Evolutionary conservation across 1,140 invertebrate genomes (phyloP), one percentile per base, ranked within the genome.

Genomic region (Leptinotarsa texana): DNA sequence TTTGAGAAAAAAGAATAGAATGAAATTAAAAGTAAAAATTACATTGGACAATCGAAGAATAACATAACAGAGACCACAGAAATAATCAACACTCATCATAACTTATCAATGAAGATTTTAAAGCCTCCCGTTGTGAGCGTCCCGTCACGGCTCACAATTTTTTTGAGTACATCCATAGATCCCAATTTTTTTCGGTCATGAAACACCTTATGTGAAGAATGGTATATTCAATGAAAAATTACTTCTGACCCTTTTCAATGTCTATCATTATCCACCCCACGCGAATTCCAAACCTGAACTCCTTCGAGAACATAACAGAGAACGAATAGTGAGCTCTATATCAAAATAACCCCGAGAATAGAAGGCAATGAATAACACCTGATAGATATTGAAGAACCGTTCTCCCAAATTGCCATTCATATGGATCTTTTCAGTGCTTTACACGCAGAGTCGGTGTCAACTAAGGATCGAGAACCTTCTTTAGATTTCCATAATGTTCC

Each of bases 311-410:
- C 51, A 57, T 57, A 57, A 17, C 51, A 17, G 13, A 57, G 51
- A 57, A 57, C n/a, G 51, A 18, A 57, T 57, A n/a, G 51, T 57
- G n/a, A 15, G 51, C 51, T 17, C 51, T 57, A 15, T 6, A 57
- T 57, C 51, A 17, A 17, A 18, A 57, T 17, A 57, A 57, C 51
- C 33, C 33, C 8, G 8, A 42, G 33, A 18, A 57, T 57, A 57
- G 51, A 15, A 17, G 4, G 51, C 51, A 57, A 57, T 57, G 51
- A 57, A 57, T 57, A 57, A 57, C n/a, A 18, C 51, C 51, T 57
- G 51, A 57, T 57, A 57, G 51, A 57, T 57, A 57, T 57, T 57
- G 51, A 18, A 57, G 51, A 18, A 57, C n/a, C 51, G 51, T 57
- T 18, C 51, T 57, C 6, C 51, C n/a, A 18, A 57, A 57, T 18